phyloP scores from a whole-genome alignment of 2,888 invertebrate genomes.

The Ypsolopha sequella region DNA sequence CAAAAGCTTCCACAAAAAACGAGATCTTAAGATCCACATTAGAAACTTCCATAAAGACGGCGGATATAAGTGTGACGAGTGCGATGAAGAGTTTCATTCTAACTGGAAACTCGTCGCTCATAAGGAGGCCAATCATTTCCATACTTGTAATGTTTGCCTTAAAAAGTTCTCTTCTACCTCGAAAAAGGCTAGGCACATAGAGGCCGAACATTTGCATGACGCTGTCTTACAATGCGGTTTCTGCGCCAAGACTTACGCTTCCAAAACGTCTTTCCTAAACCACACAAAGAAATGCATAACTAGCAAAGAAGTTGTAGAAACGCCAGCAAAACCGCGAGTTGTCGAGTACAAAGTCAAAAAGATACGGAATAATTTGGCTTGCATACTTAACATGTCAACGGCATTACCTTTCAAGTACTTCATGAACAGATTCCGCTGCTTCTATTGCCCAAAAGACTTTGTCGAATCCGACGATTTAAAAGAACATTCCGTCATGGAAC shows the following conservation, averaged over 20 bases:
- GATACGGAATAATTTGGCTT: conserved; percentile 34
- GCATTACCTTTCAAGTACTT: conserved; percentile 30
- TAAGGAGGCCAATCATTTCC: conserved; percentile 31
- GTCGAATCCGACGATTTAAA: conserved; percentile 35
- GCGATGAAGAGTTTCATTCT: conserved; percentile 24
- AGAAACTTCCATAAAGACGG: conserved; percentile 30
- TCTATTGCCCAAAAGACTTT: conserved; percentile 50
- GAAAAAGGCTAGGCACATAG: conserved; percentile 40
- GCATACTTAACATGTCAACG: conserved; percentile 28
- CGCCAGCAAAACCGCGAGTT: conserved; percentile 8
- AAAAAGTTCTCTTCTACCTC: conserved; percentile 30
- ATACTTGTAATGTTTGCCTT: conserved; percentile 44
- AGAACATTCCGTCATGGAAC: conserved; percentile 35
- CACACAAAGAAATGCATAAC: conserved; percentile 34
- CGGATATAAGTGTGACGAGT: conserved; percentile 31
- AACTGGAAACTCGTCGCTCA: conserved; percentile 30
- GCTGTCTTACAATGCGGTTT: conserved; percentile 34
- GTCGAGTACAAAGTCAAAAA: conserved; percentile 16
- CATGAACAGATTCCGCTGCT: conserved; percentile 45
- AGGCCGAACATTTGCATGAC: conserved; percentile 27
- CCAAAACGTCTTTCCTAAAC: conserved; percentile 36
- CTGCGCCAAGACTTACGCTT: conserved; percentile 32
- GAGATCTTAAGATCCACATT: conserved; percentile 34
- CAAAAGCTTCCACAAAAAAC: conserved; percentile 36
- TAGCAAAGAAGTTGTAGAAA: no score